Conservation (phyloP, 2,888 invertebrate species). For the Campoplex nolae region DNA sequence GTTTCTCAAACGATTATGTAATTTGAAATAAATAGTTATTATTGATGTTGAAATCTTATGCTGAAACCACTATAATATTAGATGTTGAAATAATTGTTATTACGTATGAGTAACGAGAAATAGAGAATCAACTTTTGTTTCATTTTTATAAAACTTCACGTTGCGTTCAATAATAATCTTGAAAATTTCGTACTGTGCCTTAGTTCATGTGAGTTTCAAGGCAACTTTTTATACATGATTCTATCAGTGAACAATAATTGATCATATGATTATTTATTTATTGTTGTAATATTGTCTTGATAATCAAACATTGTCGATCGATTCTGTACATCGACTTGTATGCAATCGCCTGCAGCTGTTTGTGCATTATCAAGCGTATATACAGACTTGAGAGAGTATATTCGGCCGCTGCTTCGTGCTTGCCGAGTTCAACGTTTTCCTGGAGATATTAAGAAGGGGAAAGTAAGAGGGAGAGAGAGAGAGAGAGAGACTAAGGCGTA, state of each 20-base stretch:
- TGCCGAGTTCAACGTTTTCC: conserved; percentile 64
- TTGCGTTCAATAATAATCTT: neutral
- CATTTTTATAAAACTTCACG: neutral
- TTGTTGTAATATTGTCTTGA: neutral
- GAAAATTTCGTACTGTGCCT: neutral
- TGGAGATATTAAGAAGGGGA: conserved; percentile 33
- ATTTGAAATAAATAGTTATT: neutral
- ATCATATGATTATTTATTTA: neutral
- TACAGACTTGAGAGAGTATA: neutral
- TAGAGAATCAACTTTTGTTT: neutral
- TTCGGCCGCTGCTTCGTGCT: conserved; percentile 18
- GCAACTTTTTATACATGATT: neutral
- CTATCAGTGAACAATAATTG: neutral
- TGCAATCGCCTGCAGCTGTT: conserved; percentile 5
- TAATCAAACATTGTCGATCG: neutral
- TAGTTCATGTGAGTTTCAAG: neutral
- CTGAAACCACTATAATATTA: neutral
- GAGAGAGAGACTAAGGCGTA: conserved; percentile 24
- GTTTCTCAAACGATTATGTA: neutral
- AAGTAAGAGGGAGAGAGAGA: conserved; percentile 31
- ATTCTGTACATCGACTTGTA: neutral
- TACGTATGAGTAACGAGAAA: neutral
- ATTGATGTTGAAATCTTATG: neutral
- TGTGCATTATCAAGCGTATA: neutral
- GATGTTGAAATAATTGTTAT: neutral